These are phyloP conservation scores for Peribatodes rhomboidaria DNA, from an alignment of 2,888 invertebrate species.

Conservation along the genomic window DNA sequence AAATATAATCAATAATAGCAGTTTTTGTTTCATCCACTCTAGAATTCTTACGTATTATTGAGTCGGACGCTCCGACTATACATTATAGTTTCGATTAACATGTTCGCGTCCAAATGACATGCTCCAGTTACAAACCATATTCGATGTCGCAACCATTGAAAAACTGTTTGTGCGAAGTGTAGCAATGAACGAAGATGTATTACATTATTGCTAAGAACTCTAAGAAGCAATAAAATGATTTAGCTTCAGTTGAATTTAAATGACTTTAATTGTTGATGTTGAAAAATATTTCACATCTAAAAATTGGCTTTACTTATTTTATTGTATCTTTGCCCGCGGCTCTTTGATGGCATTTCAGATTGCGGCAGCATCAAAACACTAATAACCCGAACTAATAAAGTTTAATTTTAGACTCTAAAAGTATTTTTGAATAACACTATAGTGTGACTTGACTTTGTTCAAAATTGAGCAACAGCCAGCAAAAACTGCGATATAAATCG, in stretches of 20 bases:
- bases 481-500: no score
- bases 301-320: background rate
- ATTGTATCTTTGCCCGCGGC: background rate
- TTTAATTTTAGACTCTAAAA: background rate
- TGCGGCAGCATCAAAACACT: conserved; percentile 2
- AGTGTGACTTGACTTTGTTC: background rate
- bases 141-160: conserved; percentile 23
- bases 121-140: conserved; percentile 18
- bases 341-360: background rate
- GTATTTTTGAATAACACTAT: background rate
- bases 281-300: conserved; percentile 19
- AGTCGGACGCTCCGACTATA: no score
- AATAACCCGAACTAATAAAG: background rate
- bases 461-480: no score
- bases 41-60: no score
- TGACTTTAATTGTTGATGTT: conserved; percentile 18
- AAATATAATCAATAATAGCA: no score
- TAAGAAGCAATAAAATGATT: conserved; percentile 15
- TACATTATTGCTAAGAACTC: conserved; percentile 6
- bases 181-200: conserved; percentile 9
- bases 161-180: conserved; percentile 12
- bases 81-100: conserved; percentile 7
- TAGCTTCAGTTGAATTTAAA: conserved; percentile 12
- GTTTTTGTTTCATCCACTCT: no score
- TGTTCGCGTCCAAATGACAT: conserved; percentile 10